Percentiles rank a stretch among this genome's conserved stretches.
phyloP scores from a whole-genome alignment of 1,140 invertebrate species.

The Tenebrio molitor region DNA sequence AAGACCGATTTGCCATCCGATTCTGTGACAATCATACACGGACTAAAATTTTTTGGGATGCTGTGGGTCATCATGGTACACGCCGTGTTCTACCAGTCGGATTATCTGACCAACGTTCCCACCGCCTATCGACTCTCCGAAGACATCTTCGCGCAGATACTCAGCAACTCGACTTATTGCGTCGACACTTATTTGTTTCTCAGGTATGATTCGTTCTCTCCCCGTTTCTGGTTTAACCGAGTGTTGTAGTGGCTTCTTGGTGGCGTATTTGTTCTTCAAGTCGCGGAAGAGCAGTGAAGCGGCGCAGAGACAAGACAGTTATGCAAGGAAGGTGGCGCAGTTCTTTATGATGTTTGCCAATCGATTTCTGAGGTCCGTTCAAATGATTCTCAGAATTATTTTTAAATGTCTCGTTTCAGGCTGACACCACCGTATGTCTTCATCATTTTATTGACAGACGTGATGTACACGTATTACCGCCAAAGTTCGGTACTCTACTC shows the following conservation, averaged over 20 bases:
- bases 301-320: slow-evolving; percentile 55
- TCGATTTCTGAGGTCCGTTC: slow-evolving; percentile 67
- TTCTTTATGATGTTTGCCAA: slow-evolving; percentile 62
- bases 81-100: slow-evolving; percentile 65
- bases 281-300: slow-evolving; percentile 55
- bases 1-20: slow-evolving; percentile 59
- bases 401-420: slow-evolving; percentile 60
- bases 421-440: slow-evolving; percentile 71
- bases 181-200: slow-evolving; percentile 70
- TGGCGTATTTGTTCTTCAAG: slow-evolving; percentile 66
- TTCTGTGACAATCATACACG: slow-evolving; percentile 65
- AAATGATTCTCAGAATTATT: slow-evolving; percentile 32
- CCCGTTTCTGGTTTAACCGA: no score
- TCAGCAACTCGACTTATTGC: slow-evolving; percentile 66
- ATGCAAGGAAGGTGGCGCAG: slow-evolving; percentile 56
- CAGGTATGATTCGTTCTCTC: slow-evolving; percentile 49
- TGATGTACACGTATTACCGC: slow-evolving; percentile 68
- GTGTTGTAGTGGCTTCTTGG: slow-evolving; percentile 68
- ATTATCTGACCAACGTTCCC: slow-evolving; percentile 64
- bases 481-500: slow-evolving; percentile 69
- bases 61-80: slow-evolving; percentile 69
- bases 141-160: slow-evolving; percentile 62
- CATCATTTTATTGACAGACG: slow-evolving; percentile 68
- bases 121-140: slow-evolving; percentile 61
- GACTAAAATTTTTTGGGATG: slow-evolving; percentile 68